phyloP scores from a whole-genome alignment of 1,140 invertebrate species.

The Hydropsyche tenuis region DNA sequence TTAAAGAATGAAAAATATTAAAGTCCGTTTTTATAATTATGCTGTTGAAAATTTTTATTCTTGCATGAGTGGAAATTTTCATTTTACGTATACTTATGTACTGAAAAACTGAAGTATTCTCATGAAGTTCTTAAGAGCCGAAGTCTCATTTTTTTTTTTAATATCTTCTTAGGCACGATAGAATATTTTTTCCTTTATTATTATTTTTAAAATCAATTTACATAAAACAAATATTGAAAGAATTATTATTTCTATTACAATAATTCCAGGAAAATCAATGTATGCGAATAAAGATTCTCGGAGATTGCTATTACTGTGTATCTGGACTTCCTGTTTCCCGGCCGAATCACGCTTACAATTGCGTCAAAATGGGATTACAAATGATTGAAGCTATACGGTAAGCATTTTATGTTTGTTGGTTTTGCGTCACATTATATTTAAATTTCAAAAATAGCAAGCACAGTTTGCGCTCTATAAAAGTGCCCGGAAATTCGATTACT shows the following conservation, averaged over 20 bases:
- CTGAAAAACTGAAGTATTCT: conserved; percentile 2
- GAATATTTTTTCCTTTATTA: neutral
- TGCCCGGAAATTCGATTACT: neutral
- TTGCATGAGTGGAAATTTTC: neutral
- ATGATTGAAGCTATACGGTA: conserved; percentile 97
- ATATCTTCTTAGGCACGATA: neutral
- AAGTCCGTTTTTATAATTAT: neutral
- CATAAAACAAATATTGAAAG: conserved; percentile 1
- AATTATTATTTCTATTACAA: no score
- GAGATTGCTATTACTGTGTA: conserved; percentile 97
- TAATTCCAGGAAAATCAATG: conserved; percentile 87
- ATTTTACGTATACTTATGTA: neutral
- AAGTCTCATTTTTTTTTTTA: neutral
- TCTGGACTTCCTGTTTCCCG: conserved; percentile 90
- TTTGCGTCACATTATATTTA: no score
- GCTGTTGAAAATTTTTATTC: neutral
- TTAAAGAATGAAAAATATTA: no score
- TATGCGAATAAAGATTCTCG: conserved; percentile 93
- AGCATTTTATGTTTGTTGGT: conserved; percentile 52
- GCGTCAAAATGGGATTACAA: conserved; percentile 94
- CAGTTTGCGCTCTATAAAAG: neutral
- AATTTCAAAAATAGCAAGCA: no score
- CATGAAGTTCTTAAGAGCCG: neutral
- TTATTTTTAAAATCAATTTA: neutral
- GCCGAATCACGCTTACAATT: conserved; percentile 93